Conservation (phyloP, 1,140 invertebrate species). For the Bombyx mandarina region DNA sequence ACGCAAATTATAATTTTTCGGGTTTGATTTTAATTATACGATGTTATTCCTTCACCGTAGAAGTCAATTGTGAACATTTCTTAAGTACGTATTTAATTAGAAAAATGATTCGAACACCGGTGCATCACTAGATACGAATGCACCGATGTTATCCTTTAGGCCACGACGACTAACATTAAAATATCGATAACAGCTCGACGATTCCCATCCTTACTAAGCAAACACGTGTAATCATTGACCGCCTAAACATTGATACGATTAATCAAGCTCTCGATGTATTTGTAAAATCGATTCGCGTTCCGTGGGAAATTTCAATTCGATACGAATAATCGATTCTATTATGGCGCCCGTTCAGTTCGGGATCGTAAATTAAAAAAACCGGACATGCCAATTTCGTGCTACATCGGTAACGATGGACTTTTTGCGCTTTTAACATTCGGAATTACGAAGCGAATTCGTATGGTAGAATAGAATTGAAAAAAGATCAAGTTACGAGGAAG, state of each 20-base stretch:
- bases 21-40: too few relatives aligned
- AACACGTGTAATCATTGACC: constrained; percentile 5
- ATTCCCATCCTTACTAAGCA: constrained; percentile 10
- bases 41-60: too few relatives aligned
- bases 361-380: constrained; percentile 15
- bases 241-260: constrained; percentile 33
- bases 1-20: too few relatives aligned
- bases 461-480: constrained; percentile 14
- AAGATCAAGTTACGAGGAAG: too few relatives aligned
- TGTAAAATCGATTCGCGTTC: constrained; percentile 17
- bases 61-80: too few relatives aligned
- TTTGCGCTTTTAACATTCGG: not conserved
- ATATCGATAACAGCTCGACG: constrained; percentile 2
- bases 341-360: constrained; percentile 12
- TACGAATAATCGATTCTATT: constrained; percentile 23
- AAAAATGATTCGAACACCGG: too few relatives aligned
- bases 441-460: not conserved
- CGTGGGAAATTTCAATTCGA: constrained; percentile 25
- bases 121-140: too few relatives aligned
- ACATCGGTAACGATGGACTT: not conserved
- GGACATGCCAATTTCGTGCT: constrained; percentile 13
- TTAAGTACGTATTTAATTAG: too few relatives aligned
- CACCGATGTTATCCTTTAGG: too few relatives aligned
- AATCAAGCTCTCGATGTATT: constrained; percentile 25
- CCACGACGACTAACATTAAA: too few relatives aligned